A percentile compares a stretch with the other conserved stretches of the same genome.
Conservation (phyloP, 2,888 invertebrate species). For the Ormyrus thymus region DNA sequence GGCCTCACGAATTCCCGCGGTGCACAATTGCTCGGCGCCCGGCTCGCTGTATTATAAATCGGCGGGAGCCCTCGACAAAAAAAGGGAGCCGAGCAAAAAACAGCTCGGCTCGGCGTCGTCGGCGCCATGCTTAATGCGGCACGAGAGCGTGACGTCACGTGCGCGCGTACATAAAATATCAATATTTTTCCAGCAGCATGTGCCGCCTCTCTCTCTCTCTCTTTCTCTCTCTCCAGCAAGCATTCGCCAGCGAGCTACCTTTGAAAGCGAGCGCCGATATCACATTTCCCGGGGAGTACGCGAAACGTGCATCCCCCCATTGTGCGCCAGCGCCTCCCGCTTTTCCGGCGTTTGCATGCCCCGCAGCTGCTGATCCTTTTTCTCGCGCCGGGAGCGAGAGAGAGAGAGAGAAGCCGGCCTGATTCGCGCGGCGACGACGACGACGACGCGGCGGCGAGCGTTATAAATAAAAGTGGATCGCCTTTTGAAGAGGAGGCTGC, state of each 20-base stretch:
- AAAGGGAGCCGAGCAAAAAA: too few relatives aligned
- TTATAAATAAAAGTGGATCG: conserved; percentile 36
- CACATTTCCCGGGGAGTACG: too few relatives aligned
- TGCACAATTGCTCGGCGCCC: too few relatives aligned
- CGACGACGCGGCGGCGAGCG: background rate
- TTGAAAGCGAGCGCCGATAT: background rate
- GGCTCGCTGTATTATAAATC: background rate
- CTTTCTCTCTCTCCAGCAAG: background rate
- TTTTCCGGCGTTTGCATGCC: too few relatives aligned
- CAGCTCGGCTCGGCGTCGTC: background rate
- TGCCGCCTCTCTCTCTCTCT: background rate
- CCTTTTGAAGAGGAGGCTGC: background rate
- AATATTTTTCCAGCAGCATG: conserved; percentile 28
- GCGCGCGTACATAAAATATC: conserved; percentile 26
- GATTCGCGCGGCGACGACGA: conserved; percentile 9
- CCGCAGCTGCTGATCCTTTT: too few relatives aligned
- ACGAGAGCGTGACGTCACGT: conserved; percentile 23
- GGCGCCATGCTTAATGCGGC: conserved; percentile 24
- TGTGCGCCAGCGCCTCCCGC: too few relatives aligned
- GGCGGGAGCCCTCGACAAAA: too few relatives aligned
- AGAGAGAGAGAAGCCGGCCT: background rate
- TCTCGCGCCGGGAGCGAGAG: too few relatives aligned
- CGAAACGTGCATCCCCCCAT: too few relatives aligned
- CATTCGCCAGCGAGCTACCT: background rate
- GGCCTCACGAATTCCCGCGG: conserved; percentile 7